Base-by-base conservation (phyloP, 1,140 invertebrate species). In the Protaetia brevitarsis region DNA sequence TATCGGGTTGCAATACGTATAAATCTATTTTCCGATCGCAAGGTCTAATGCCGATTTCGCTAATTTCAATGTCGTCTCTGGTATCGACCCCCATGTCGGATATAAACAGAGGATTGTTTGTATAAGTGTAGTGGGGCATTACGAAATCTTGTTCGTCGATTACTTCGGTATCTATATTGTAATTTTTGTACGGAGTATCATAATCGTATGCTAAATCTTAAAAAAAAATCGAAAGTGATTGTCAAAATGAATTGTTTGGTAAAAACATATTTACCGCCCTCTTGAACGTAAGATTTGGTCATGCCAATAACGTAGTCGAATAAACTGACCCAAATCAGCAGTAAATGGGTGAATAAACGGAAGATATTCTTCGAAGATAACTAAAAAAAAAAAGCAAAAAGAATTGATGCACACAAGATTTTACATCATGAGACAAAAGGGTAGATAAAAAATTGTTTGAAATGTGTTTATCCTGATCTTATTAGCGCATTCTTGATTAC, bases 1-100 rank as follows among this genome's bases (percentile, higher is more conserved):
- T 83, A 21, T 91, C 86, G 0, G 90, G 89, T 78, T 95, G 91
- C 10, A 95, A 77, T 64, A 91, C 89, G 77, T 94, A 96, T 0
- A 96, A 84, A 78, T 94, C 91, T 0, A 92, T 90, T 74, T 90
- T 89, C 67, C 93, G 90, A 76, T 95, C 93, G 71, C 94, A 96
- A 0, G 90, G 86, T 21, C 91, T 81, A 11, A 89, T 78, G 10
- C 74, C 75, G 63, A 71, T 77, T 59, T 82, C 78, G 29, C 80
- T 80, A 63, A 78, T 68, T 60, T 82, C 78, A 21, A 74, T 72
- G 2, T 73, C 81, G 29, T 82, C 81, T 51, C 82, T 77, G 26
- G 77, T 76, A 41, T 82, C 81, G 13, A 73, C 72, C 51, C 83
- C 76, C 30, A 72, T 74, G 13, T 75, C 74, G 23, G 69, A 45